These are phyloP conservation scores for Erythrocercus mccallii DNA, from an alignment of 2,113 vertebrate species.

Conservation along the genomic window DNA sequence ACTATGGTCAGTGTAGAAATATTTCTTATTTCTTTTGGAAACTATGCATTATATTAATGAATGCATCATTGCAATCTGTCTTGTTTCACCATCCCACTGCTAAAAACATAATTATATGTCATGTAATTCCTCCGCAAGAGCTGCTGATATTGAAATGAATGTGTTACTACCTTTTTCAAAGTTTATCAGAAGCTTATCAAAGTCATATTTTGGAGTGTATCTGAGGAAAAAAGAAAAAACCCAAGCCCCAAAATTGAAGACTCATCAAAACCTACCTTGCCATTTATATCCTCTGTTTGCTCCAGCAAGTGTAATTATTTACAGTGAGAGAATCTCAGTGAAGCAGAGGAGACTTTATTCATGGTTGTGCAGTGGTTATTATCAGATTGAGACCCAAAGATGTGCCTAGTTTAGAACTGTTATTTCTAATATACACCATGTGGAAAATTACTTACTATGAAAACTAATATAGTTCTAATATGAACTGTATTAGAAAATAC, in stretches of 20 bases:
- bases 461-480: background rate
- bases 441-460: background rate
- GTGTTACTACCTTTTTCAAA: background rate
- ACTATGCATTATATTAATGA: background rate
- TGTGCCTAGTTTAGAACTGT: background rate
- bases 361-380: background rate
- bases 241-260: background rate
- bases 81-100: background rate
- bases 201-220: background rate
- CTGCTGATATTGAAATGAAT: slow-evolving; percentile 10
- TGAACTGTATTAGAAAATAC: background rate
- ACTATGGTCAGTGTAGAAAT: slow-evolving; percentile 86
- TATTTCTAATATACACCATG: background rate
- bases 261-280: background rate
- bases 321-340: background rate
- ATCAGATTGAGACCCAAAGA: background rate
- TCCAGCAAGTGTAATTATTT: background rate
- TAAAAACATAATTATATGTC: background rate
- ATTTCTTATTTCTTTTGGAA: slow-evolving; percentile 20
- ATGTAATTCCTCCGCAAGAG: background rate
- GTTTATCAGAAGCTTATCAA: background rate
- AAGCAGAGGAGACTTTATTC: background rate
- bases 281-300: background rate
- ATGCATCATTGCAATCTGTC: background rate
- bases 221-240: background rate